A percentile compares a stretch with the other conserved stretches of the same genome.
Evolutionary conservation across 2,113 vertebrate genomes (phyloP).

Genomic region (Leptocoma aspasia): DNA sequence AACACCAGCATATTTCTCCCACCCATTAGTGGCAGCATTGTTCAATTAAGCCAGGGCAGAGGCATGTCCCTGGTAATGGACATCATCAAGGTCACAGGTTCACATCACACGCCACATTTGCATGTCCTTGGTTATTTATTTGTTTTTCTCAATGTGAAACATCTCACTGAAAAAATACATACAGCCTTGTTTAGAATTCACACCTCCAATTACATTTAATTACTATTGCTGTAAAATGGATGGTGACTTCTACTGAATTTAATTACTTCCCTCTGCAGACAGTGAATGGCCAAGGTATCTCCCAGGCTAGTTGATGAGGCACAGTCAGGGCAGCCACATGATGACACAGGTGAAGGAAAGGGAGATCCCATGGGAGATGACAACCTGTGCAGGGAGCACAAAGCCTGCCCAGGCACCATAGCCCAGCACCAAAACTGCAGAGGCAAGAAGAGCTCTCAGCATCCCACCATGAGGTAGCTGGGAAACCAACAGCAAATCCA

Average conservation of each 20-base stretch:
- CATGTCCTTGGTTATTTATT: not conserved
- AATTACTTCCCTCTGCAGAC: not conserved
- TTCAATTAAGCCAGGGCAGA: not conserved
- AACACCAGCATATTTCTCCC: not conserved
- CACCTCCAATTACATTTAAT: not conserved
- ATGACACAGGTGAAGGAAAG: not conserved
- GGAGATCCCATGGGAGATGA: not conserved
- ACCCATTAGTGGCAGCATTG: accelerated
- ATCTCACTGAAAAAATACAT: not conserved
- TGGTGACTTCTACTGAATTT: not conserved
- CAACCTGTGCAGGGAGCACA: not conserved
- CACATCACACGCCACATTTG: accelerated
- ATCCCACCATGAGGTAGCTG: not conserved
- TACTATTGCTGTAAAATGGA: not conserved
- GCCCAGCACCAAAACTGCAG: not conserved
- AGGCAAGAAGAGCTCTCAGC: not conserved
- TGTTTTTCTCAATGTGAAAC: not conserved
- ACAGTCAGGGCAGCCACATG: accelerated
- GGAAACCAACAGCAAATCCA: not conserved
- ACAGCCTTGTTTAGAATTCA: not conserved
- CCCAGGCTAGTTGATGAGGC: accelerated
- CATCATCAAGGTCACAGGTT: not conserved
- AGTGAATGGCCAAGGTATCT: not conserved
- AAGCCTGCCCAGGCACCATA: not conserved
- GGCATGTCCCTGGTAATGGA: accelerated